Base-by-base conservation (phyloP, 2,888 invertebrate species). In the Melieria omissa region DNA sequence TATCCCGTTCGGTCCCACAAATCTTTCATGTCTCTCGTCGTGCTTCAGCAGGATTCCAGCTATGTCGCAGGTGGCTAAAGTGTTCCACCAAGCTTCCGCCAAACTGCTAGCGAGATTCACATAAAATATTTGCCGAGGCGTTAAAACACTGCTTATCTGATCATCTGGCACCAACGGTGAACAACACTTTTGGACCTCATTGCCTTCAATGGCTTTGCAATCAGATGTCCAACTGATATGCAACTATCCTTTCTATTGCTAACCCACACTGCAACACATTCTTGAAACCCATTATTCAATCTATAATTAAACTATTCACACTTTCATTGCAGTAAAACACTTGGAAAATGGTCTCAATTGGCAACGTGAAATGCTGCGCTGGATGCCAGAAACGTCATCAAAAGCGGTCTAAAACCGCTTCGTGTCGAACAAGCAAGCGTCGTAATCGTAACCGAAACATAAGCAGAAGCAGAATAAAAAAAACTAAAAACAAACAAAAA, bases 351-450 rank as follows among this genome's bases (percentile, higher is more conserved):
- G 86, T 84, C 82, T 86, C 82, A 86, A 84, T 82, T 86, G 86
- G 87, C 86, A 86, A 79, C 86, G 86, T 82, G 86, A 86, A 82
- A 85, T 87, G 84, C 83, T 86, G 83, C 86, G 86, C 82, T 87
- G 85, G 86, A 85, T 87, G 84, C 86, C 87, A 84, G 86, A 86
- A 83, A 85, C 85, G 84, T 85, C 87, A 83, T 86, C 86, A 82
- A 86, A 87, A 83, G 84, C 87, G 82, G 86, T 86, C 79, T 85
- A 86, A 84, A 78, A 78, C 80, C 81, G 77, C 78, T 81, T 81
- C 83, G 47, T 68, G 61, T 45, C 60, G 60, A 66, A 58, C 42
- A 66, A 42, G 66, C 10, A 58, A 58, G 49, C 60, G 66, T 58
- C 46, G 47, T 16, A 66, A 58, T 4, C 16, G 58, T n/a, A 60